These are phyloP conservation scores for Nansenia antarctica DNA, from an alignment of 2,113 vertebrate species.

Conservation along the genomic window DNA sequence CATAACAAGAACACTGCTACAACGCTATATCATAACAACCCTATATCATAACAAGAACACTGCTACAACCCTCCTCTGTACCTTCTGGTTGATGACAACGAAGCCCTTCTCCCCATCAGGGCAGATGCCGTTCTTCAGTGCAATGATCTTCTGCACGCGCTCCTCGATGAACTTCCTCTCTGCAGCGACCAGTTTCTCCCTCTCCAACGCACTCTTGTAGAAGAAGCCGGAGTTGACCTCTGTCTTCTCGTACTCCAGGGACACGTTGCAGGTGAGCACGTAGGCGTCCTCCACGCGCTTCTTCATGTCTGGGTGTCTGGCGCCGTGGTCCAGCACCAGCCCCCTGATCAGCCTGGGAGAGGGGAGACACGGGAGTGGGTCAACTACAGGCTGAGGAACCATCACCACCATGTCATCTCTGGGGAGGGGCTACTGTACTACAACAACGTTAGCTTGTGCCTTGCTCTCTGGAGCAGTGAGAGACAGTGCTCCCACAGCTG, in stretches of 20 bases:
- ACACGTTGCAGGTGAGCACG: slow-evolving; percentile 93
- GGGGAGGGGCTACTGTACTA: too few species aligned
- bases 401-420: too few species aligned
- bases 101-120: slow-evolving; percentile 88
- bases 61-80: slow-evolving; percentile 38
- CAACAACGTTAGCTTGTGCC: too few species aligned
- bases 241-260: slow-evolving; percentile 97
- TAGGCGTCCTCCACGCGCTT: slow-evolving; percentile 94
- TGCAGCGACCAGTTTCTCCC: slow-evolving; percentile 92
- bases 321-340: slow-evolving; percentile 94
- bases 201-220: slow-evolving; percentile 94
- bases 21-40: too few species aligned
- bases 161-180: slow-evolving; percentile 98
- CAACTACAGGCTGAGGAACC: too few species aligned
- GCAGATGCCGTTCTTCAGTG: slow-evolving; percentile 87
- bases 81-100: slow-evolving; percentile 98
- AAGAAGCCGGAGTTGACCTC: slow-evolving; percentile 99
- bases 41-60: neutral
- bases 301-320: slow-evolving; percentile 97
- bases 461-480: too few species aligned
- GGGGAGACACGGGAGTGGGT: too few species aligned
- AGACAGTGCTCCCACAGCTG: neutral
- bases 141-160: slow-evolving; percentile 91
- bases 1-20: too few species aligned
- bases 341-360: slow-evolving; percentile 81